These are phyloP conservation scores for Lates calcarifer DNA, from an alignment of 2,113 vertebrate species.

Conservation along the genomic window DNA sequence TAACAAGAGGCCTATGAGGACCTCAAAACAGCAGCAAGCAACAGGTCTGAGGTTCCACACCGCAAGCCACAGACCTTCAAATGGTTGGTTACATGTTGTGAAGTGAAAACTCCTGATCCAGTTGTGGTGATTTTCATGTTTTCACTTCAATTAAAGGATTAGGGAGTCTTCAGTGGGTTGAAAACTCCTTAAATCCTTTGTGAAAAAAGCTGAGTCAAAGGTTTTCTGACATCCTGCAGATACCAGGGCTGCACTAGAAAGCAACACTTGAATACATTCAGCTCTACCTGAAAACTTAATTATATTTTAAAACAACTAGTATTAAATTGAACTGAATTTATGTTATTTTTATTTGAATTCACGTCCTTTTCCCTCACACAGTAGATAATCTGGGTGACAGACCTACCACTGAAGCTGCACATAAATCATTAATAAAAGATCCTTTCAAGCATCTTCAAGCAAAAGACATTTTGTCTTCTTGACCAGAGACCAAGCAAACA, in stretches of 20 bases:
- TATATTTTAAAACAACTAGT: background rate
- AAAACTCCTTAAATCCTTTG: background rate
- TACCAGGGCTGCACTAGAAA: background rate
- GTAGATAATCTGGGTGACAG: background rate
- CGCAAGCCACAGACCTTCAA: constrained; percentile 28
- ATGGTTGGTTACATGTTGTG: constrained; percentile 7
- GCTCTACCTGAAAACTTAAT: background rate
- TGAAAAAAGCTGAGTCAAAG: background rate
- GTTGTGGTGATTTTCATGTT: constrained; percentile 12
- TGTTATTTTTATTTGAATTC: no score
- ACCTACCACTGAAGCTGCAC: background rate
- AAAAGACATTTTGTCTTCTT: constrained; percentile 19
- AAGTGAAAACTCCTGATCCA: constrained; percentile 15
- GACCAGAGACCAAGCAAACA: background rate
- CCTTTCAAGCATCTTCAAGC: background rate
- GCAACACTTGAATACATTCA: background rate
- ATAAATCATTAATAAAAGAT: constrained; percentile 4
- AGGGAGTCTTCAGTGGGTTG: background rate
- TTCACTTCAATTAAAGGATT: constrained; percentile 26
- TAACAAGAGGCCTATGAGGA: constrained; percentile 1
- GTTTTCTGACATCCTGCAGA: background rate
- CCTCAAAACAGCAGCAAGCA: background rate
- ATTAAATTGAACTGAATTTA: no score
- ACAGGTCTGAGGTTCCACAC: background rate
- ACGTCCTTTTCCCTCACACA: background rate